These are phyloP conservation scores for Xylocopa sonorina DNA, from an alignment of 1,140 invertebrate genomes.

Conservation along the genomic window DNA sequence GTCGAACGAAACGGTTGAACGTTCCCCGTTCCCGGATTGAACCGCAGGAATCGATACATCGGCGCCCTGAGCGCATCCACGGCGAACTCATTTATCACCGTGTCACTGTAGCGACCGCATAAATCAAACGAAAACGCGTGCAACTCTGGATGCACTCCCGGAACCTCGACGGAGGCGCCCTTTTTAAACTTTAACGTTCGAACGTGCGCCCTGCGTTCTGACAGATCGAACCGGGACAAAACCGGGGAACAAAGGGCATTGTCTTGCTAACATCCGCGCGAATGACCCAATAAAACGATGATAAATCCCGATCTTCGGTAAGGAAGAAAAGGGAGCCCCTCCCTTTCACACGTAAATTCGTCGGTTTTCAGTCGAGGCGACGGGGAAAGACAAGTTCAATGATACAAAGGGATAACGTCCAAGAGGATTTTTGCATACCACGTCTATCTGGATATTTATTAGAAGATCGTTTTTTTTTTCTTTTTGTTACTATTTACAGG, in stretches of 20 bases:
- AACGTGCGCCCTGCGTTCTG: not conserved
- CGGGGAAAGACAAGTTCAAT: not conserved
- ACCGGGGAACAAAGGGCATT: conserved; percentile 22
- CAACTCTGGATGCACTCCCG: not conserved
- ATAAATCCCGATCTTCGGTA: conserved; percentile 47
- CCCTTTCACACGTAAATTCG: no score
- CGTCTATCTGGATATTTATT: no score
- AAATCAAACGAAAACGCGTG: conserved; percentile 38
- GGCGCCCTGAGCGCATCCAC: not conserved
- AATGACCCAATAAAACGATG: conserved; percentile 37
- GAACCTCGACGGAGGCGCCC: not conserved
- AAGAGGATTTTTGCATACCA: no score
- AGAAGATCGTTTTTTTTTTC: not conserved
- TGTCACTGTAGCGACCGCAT: conserved; percentile 22
- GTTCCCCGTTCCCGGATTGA: not conserved
- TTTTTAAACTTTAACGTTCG: conserved; percentile 12
- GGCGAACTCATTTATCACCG: conserved; percentile 31
- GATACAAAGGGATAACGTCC: no score
- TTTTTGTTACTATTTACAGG: no score
- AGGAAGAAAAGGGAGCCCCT: no score
- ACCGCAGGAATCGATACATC: conserved; percentile 25
- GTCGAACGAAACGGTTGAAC: not conserved
- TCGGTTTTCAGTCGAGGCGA: not conserved
- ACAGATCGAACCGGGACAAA: not conserved
- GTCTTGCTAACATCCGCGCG: conserved; percentile 3